These are phyloP conservation scores for Tichodroma muraria DNA, from an alignment of 2,113 vertebrate species.

Conservation along the genomic window DNA sequence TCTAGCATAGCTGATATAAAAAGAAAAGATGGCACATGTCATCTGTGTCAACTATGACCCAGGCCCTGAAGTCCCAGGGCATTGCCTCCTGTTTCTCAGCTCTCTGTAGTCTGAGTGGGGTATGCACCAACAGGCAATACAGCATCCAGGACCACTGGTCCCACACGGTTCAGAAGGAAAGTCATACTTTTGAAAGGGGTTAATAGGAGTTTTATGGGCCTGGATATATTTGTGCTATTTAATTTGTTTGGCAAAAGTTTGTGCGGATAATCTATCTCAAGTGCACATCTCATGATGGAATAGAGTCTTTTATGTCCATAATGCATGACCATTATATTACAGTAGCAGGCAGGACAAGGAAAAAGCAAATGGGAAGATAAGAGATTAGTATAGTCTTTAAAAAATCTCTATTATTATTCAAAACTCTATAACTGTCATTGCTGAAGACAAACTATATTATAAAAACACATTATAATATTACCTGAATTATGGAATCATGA, in stretches of 20 bases:
- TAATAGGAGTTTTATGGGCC: neutral
- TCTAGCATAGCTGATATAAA: neutral
- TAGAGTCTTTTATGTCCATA: constrained; percentile 16
- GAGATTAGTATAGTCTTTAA: constrained; percentile 27
- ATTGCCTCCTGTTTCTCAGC: neutral
- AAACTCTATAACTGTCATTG: constrained; percentile 45
- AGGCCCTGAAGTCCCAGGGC: neutral
- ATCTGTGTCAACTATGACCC: neutral
- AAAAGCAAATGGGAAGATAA: constrained; percentile 42
- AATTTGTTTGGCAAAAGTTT: constrained; percentile 14
- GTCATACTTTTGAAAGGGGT: neutral
- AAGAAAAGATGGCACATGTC: neutral
- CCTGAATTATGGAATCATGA: constrained; percentile 12
- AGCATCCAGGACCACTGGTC: no score
- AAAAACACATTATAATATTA: constrained; percentile 13
- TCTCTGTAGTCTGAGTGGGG: neutral
- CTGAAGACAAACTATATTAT: constrained; percentile 40
- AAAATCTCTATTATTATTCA: constrained; percentile 51
- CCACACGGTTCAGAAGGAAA: neutral
- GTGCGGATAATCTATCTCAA: neutral
- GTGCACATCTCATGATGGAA: neutral
- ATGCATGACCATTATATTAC: neutral
- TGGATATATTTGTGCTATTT: neutral
- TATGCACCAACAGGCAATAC: neutral
- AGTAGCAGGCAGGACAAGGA: constrained; percentile 21